Conservation (phyloP, 2,888 invertebrate species). For the Drosophila anceps region DNA sequence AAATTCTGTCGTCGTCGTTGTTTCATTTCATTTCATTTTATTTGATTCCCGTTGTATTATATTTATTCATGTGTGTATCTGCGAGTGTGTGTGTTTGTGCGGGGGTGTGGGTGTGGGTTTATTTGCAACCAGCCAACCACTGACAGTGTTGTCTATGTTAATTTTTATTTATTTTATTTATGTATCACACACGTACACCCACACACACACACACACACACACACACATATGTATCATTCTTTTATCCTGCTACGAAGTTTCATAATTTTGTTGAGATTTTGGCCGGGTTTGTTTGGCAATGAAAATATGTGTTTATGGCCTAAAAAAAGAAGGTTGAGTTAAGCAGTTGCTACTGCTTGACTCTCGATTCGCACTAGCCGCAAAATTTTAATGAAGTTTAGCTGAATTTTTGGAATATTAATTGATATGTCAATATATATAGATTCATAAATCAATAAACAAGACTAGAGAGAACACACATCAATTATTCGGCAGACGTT, state of each 20-base stretch:
- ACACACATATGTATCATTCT: background rate
- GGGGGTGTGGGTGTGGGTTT: slow-evolving; percentile 13
- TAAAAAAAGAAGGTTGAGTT: slow-evolving; percentile 13
- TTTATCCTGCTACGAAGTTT: slow-evolving; percentile 31
- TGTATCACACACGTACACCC: slow-evolving; percentile 35
- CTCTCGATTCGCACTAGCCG: background rate
- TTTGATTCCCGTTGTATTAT: slow-evolving; percentile 34
- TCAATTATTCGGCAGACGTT: slow-evolving; percentile 32
- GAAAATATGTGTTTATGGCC: slow-evolving; percentile 60
- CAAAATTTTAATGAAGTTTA: slow-evolving; percentile 71
- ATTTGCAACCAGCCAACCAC: background rate
- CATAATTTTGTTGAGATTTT: slow-evolving; percentile 53
- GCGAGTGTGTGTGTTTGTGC: slow-evolving; percentile 1
- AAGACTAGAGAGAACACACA: background rate
- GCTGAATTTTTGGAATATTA: slow-evolving; percentile 58
- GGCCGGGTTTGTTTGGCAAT: slow-evolving; percentile 52
- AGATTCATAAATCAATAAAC: slow-evolving; percentile 61
- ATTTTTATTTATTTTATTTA: slow-evolving; percentile 79
- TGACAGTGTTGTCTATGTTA: slow-evolving; percentile 70
- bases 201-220: background rate
- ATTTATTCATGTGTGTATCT: slow-evolving; percentile 48
- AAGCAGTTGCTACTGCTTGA: background rate
- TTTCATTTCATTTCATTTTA: slow-evolving; percentile 36
- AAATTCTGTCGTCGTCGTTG: slow-evolving; percentile 26
- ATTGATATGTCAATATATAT: slow-evolving; percentile 66